Evolutionary conservation across 2,797 vertebrate genomes (phyloP), one percentile per base, ranked within the genome.

Genomic region (Pampus argenteus): DNA sequence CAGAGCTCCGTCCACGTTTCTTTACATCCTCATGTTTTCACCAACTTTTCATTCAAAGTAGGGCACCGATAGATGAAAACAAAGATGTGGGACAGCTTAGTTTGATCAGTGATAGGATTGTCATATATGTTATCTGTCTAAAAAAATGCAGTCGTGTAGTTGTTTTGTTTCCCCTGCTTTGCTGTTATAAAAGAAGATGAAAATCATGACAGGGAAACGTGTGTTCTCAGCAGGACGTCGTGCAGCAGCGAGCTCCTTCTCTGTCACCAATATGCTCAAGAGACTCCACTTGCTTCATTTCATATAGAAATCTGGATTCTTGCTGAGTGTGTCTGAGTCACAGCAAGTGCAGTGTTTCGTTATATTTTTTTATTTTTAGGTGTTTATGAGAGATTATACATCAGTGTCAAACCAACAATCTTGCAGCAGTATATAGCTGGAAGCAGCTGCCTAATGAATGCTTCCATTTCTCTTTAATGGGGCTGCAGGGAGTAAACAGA

Each of bases 221-320:
- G 83, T 90, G 85, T 91, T 91, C 91, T 87, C 89, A 84, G 87
- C 88, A 66, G 83, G 92, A 83, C 55, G 31, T 65, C 59, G 17
- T 45, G 51, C 77, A 57, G 78, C 77, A 28, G 78, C 77, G 25
- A 60, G 55, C 71, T 79, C 42, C 31, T 52, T 66, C 74, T 66
- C 63, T 47, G 67, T 68, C 42, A 68, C 79, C 72, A 87, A 62
- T 79, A 49, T 77, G 68, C 59, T 88, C 67, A 67, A 74, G 64
- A 66, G 47, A 65, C 79, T 61, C 76, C 69, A 74, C 71, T 89
- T 86, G 83, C 69, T 83, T 85, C 65, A 77, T 84, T 79, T 88
- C 68, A 82, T 88, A 81, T 83, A 72, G 26, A 83, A 81, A 56
- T 78, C 48, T 56, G 62, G 66, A 56, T 69, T 51, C 72, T 77